A percentile compares a stretch with the other conserved stretches of the same genome.
These are phyloP conservation scores for Cephalopterus ornatus DNA, from an alignment of 2,113 vertebrate species.

Conservation along the genomic window DNA sequence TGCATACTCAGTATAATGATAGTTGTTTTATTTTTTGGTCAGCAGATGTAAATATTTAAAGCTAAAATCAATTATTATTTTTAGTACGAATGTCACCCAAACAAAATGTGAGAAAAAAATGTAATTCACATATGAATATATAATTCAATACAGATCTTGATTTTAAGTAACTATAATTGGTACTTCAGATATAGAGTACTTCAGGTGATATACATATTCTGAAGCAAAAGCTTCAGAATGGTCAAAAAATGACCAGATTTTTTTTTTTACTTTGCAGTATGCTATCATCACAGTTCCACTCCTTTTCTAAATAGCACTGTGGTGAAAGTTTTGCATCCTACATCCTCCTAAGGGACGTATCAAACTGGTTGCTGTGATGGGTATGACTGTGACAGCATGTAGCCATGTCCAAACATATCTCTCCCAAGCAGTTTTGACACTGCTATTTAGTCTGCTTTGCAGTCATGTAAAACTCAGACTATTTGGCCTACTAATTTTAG, in stretches of 20 bases:
- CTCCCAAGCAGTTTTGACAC: neutral
- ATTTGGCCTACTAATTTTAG: neutral
- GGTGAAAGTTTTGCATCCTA: neutral
- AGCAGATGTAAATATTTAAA: neutral
- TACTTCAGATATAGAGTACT: neutral
- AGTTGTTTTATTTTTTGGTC: neutral
- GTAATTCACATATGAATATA: neutral
- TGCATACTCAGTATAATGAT: neutral
- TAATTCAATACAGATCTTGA: neutral
- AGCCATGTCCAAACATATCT: neutral
- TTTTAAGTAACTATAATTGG: neutral
- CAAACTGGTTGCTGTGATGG: neutral
- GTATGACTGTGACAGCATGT: neutral
- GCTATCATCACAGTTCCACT: fast-evolving
- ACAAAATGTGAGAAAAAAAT: neutral
- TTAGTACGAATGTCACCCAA: neutral
- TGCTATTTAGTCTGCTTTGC: neutral
- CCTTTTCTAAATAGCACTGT: neutral
- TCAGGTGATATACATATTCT: neutral
- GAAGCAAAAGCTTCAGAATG: neutral
- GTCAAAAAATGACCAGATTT: neutral
- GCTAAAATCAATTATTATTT: neutral
- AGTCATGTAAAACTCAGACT: neutral
- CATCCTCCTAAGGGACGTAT: neutral
- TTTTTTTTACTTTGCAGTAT: neutral